Evolutionary conservation across 2,888 invertebrate species (phyloP).

Genomic region (Ashinkailepas kermadecensis): DNA sequence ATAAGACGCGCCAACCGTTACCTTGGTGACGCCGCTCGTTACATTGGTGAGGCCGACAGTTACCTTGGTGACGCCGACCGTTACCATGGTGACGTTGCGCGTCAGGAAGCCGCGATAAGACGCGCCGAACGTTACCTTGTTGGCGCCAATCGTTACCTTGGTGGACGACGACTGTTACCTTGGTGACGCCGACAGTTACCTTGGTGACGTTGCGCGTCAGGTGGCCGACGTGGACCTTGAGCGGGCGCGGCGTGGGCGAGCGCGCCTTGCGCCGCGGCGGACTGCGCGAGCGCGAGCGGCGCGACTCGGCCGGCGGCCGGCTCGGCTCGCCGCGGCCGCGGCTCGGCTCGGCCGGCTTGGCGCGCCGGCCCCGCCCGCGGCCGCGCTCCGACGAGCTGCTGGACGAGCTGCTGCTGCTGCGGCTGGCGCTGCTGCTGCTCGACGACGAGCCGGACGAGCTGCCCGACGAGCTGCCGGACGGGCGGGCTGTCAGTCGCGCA

Average conservation of each 20-base stretch:
- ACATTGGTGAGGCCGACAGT: too few species aligned
- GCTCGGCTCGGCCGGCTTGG: conserved; percentile 24
- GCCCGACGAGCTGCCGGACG: conserved; percentile 32
- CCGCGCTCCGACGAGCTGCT: conserved; percentile 34
- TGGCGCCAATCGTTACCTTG: too few species aligned
- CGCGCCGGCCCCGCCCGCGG: conserved; percentile 42
- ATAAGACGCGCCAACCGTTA: too few species aligned
- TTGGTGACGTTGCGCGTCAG: conserved; percentile 86
- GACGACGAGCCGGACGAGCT: conserved; percentile 42
- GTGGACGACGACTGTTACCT: too few species aligned
- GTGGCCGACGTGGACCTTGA: conserved; percentile 87
- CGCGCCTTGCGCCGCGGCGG: conserved; percentile 61
- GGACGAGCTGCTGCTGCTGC: conserved; percentile 35
- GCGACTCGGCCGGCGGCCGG: conserved; percentile 30
- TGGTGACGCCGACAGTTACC: conserved; percentile 43
- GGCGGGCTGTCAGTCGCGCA: too few species aligned
- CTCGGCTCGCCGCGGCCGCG: conserved; percentile 29
- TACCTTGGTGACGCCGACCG: too few species aligned
- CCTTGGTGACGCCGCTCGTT: too few species aligned
- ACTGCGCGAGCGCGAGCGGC: conserved; percentile 49
- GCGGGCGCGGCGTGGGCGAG: conserved; percentile 81
- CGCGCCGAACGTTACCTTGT: too few species aligned
- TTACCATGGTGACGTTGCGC: too few species aligned
- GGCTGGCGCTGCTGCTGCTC: conserved; percentile 35
- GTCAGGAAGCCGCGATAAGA: too few species aligned